Evolutionary conservation across 1,140 invertebrate species (phyloP), one percentile per base, ranked within the genome.

Genomic region (Calephelis virginiensis): DNA sequence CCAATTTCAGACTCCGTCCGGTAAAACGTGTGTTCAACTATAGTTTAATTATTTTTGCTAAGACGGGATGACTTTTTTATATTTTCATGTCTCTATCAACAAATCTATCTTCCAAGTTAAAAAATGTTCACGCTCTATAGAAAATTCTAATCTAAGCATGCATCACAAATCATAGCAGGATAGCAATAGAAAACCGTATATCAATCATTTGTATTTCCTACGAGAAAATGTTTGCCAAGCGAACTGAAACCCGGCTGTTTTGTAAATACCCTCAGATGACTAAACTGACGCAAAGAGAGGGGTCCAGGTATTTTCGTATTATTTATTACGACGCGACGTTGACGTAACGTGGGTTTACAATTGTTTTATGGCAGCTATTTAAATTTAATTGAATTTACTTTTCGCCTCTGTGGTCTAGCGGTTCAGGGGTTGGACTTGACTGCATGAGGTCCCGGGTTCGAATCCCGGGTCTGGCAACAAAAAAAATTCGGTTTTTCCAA

Each of bases 161-260:
- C 80, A 86, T 85, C 83, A 81, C 77, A 73, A 81, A 85, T 81
- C 77, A 82, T 86, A 82, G 80, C 77, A 63, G 68, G 73, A 80
- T 71, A 69, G 77, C 72, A 76, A 78, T 78, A 78, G 76, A 70
- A 71, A 61, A 70, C 76, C 75, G 79, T 86, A 83, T 78, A 79
- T 84, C 79, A 80, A 66, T 72, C 66, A 73, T 72, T 66, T 74
- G 67, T 69, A 71, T 81, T 81, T 79, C 72, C 77, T 72, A 74
- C 73, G 68, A 43, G 67, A 63, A 78, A 80, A 81, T 80, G 77
- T 84, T 80, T 81, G 73, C 73, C 65, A 70, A 82, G 70, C 74
- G 70, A 71, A 80, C 71, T 69, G 66, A 66, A 66, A 71, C 60
- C 69, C 68, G 61, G n/a, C 46, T 72, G 67, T 72, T 72, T 76